phyloP scores from a whole-genome alignment of 2,113 vertebrate species.

The Hippoglossus stenolepis region DNA sequence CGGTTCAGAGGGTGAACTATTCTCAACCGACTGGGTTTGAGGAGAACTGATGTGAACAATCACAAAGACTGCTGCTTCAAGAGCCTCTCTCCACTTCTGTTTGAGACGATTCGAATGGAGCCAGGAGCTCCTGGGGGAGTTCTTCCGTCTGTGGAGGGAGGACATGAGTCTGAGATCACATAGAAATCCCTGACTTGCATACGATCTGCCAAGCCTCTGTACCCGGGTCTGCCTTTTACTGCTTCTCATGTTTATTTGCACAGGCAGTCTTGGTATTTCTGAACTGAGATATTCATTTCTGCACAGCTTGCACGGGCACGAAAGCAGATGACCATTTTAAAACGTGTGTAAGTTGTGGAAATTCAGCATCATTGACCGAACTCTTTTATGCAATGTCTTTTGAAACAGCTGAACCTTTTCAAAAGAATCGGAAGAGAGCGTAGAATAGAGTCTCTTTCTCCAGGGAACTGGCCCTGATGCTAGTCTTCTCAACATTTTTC shows the following conservation, averaged over 20 bases:
- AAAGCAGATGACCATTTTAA: background rate
- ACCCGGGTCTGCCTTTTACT: constrained; percentile 7
- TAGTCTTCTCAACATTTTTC: background rate
- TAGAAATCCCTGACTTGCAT: constrained; percentile 30
- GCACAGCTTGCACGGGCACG: background rate
- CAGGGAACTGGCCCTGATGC: background rate
- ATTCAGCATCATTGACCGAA: too few species aligned
- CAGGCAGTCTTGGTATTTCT: background rate
- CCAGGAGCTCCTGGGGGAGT: constrained; percentile 32
- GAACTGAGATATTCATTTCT: background rate
- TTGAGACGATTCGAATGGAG: constrained; percentile 31
- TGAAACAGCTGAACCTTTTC: background rate
- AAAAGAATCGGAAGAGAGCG: too few species aligned
- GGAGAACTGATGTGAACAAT: constrained; percentile 15
- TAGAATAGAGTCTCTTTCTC: too few species aligned
- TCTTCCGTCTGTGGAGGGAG: constrained; percentile 25
- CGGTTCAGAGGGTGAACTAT: constrained; percentile 1
- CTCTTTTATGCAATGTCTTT: background rate
- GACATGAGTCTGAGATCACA: constrained; percentile 40
- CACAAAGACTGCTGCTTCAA: constrained; percentile 8
- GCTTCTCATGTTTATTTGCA: constrained; percentile 18
- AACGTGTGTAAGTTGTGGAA: too few species aligned
- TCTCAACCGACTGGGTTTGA: background rate
- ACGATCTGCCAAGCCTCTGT: constrained; percentile 14
- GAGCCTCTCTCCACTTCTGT: constrained; percentile 19